phyloP scores from a whole-genome alignment of 2,797 vertebrate genomes.

The Heliangelus exortis region DNA sequence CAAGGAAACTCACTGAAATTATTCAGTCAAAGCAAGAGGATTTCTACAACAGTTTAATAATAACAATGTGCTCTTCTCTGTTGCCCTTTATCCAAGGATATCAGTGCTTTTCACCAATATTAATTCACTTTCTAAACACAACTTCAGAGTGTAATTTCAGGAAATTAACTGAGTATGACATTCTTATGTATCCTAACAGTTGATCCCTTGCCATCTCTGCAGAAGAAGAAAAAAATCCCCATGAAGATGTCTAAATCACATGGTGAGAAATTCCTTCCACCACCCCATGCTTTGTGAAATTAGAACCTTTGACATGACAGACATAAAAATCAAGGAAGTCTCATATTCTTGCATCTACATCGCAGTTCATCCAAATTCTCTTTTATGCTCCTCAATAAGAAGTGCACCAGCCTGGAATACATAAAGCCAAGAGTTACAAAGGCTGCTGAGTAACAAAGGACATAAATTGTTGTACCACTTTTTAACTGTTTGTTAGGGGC shows the following conservation, averaged over 20 bases:
- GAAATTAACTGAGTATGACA: slow-evolving; percentile 54
- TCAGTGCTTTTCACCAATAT: slow-evolving; percentile 47
- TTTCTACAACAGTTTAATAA: slow-evolving; percentile 64
- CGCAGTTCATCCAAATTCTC: not conserved
- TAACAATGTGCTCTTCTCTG: slow-evolving; percentile 50
- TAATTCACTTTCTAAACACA: slow-evolving; percentile 63
- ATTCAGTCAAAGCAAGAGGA: slow-evolving; percentile 59
- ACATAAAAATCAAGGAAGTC: not conserved
- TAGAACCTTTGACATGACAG: not conserved
- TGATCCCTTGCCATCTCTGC: not conserved
- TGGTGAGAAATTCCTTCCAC: not conserved
- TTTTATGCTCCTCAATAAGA: not conserved
- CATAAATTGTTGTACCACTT: not conserved
- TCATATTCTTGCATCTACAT: not conserved
- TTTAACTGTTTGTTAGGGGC: not conserved
- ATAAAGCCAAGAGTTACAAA: not conserved
- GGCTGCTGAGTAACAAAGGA: not conserved
- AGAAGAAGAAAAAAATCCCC: not conserved
- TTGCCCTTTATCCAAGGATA: slow-evolving; percentile 67
- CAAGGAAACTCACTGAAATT: slow-evolving; percentile 68
- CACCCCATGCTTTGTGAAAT: not conserved
- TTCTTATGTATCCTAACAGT: not conserved
- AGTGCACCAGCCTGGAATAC: not conserved
- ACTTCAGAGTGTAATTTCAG: slow-evolving; percentile 36
- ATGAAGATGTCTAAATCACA: not conserved